These are phyloP conservation scores for Chromoteleia sp. DNA, from an alignment of 2,888 invertebrate species.

Conservation along the genomic window DNA sequence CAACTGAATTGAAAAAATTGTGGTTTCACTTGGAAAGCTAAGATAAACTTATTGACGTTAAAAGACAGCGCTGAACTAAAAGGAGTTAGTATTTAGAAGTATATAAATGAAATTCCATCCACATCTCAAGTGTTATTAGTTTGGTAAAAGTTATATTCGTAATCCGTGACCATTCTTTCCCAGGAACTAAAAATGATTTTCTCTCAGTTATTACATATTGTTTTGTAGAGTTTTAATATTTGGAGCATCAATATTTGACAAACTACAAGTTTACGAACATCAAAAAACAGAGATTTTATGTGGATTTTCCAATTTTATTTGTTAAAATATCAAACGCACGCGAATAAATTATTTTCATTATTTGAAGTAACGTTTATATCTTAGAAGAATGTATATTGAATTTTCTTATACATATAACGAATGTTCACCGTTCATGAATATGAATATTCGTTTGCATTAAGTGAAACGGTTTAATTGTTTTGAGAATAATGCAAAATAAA, in stretches of 20 bases:
- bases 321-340: not conserved
- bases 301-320: not conserved
- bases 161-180: not conserved
- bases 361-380: too few species aligned
- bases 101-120: slow-evolving; percentile 2
- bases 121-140: slow-evolving; percentile 5
- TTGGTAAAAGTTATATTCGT: not conserved
- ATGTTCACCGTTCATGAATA: too few species aligned
- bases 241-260: not conserved
- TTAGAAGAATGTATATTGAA: too few species aligned
- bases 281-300: not conserved
- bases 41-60: not conserved
- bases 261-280: not conserved
- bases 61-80: not conserved
- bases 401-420: too few species aligned
- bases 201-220: not conserved
- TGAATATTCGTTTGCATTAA: too few species aligned
- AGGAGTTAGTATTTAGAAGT: slow-evolving; percentile 7
- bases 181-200: not conserved
- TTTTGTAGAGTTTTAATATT: not conserved
- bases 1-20: too few species aligned
- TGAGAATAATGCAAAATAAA: too few species aligned
- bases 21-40: too few species aligned
- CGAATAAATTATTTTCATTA: too few species aligned
- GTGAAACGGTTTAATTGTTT: too few species aligned